These are phyloP conservation scores for Anableps anableps DNA, from an alignment of 2,797 vertebrate genomes.

Conservation along the genomic window DNA sequence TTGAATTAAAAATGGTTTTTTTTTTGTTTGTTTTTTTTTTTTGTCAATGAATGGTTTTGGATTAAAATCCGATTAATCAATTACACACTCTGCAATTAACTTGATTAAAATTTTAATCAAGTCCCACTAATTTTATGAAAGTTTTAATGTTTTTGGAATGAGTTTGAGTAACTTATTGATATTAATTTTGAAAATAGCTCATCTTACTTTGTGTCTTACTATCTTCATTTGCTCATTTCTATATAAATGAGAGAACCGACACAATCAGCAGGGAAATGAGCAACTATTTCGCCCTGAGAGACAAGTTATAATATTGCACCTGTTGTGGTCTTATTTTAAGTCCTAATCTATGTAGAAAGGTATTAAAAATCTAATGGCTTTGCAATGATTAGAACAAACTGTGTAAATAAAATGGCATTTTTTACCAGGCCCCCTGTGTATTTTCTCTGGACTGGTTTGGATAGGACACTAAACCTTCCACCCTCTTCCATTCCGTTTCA, in stretches of 20 bases:
- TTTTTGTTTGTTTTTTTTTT: too few species aligned
- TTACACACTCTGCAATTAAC: not conserved
- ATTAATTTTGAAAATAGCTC: not conserved
- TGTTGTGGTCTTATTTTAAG: not conserved
- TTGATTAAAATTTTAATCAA: not conserved
- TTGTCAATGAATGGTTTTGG: too few species aligned
- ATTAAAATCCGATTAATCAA: too few species aligned
- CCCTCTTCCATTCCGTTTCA: conserved; percentile 43
- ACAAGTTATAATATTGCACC: not conserved
- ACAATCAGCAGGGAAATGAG: too few species aligned
- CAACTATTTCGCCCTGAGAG: too few species aligned
- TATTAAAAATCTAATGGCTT: not conserved
- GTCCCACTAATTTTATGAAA: too few species aligned
- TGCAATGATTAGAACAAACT: not conserved
- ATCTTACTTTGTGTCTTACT: too few species aligned
- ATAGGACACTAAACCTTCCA: conserved; percentile 7
- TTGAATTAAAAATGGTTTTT: too few species aligned
- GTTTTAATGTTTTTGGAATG: not conserved
- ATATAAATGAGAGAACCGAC: too few species aligned
- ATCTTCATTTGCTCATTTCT: too few species aligned
- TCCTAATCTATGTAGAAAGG: not conserved
- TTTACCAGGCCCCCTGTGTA: not conserved
- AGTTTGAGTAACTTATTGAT: too few species aligned
- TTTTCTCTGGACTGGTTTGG: conserved; percentile 26
- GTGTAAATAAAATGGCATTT: not conserved